A percentile compares a stretch with the other conserved stretches of the same genome.
phyloP scores from a whole-genome alignment of 92 coral and sea anemone genomes.

The Nematostella vectensis region DNA sequence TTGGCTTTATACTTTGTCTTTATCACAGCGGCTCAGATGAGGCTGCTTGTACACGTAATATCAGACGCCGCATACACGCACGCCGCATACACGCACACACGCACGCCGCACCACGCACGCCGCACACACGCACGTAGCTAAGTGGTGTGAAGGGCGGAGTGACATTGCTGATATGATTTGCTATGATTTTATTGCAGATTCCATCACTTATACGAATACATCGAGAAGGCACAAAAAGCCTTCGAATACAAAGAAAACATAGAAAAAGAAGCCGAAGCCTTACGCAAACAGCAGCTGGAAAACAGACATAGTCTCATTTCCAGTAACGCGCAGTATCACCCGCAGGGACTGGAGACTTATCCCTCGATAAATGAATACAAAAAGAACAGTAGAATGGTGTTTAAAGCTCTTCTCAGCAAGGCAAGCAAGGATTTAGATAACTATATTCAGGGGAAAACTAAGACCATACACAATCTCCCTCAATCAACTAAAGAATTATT shows the following conservation, averaged over 20 bases:
- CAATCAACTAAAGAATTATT: not conserved
- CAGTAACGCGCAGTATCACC: not conserved
- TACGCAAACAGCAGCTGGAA: slow-evolving; percentile 3
- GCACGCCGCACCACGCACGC: too few species aligned
- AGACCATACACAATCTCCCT: not conserved
- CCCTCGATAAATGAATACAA: not conserved
- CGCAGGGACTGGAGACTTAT: not conserved
- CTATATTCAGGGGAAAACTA: not conserved
- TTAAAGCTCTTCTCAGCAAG: not conserved
- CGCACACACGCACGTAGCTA: too few species aligned
- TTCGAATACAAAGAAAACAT: slow-evolving; percentile 12
- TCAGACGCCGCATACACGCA: too few species aligned
- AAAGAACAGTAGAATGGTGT: not conserved
- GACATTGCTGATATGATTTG: too few species aligned
- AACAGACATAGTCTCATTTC: not conserved
- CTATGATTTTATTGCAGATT: slow-evolving; percentile 24
- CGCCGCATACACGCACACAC: too few species aligned
- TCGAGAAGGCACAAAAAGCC: slow-evolving; percentile 47
- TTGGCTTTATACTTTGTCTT: too few species aligned
- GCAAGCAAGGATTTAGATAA: not conserved
- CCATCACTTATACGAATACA: slow-evolving; percentile 56
- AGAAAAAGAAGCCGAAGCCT: slow-evolving; percentile 5
- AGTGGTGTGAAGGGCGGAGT: too few species aligned
- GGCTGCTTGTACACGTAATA: too few species aligned
- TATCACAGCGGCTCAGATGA: too few species aligned